Conservation (phyloP, 2,113 vertebrate genomes). For the Pterocles gutturalis region DNA sequence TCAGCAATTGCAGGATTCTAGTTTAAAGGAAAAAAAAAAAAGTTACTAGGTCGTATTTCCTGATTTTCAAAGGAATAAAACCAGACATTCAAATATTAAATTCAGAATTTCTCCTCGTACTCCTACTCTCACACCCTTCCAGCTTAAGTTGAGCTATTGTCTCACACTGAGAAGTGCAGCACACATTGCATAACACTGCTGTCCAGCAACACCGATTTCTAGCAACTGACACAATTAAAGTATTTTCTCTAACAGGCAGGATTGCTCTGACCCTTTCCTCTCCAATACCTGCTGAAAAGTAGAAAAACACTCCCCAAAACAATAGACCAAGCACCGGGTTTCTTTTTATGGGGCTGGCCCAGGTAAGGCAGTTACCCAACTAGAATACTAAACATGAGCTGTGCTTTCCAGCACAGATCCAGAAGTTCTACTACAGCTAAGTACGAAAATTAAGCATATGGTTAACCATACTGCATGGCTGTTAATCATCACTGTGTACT, state of each 20-base stretch:
- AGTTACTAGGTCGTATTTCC: background rate
- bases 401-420: background rate
- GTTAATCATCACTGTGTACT: background rate
- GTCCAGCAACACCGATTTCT: background rate
- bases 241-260: background rate
- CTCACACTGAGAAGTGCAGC: background rate
- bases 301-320: background rate
- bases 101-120: background rate
- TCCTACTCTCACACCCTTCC: background rate
- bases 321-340: background rate
- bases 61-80: background rate
- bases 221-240: background rate
- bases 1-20: conserved; percentile 95
- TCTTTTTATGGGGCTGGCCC: background rate
- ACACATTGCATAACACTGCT: background rate
- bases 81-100: background rate
- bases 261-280: background rate
- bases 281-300: background rate
- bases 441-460: background rate
- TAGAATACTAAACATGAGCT: accelerated
- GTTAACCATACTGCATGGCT: background rate
- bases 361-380: background rate
- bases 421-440: background rate
- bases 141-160: background rate
- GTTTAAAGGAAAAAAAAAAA: background rate